phyloP scores from a whole-genome alignment of 1,140 invertebrate species.

The Panulirus ornatus region DNA sequence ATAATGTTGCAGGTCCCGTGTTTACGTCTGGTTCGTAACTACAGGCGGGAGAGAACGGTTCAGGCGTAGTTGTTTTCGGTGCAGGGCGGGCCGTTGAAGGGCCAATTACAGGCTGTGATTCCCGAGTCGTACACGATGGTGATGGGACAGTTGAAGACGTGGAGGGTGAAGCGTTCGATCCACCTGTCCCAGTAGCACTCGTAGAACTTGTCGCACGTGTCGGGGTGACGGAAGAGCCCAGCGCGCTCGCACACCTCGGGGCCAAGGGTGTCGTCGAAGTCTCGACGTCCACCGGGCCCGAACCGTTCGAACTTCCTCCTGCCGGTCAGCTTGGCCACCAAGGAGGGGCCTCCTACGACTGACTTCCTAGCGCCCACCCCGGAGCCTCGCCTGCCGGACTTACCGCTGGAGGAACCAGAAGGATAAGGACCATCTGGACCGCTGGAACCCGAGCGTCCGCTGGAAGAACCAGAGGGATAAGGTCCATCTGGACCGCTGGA shows the following conservation, averaged over 20 bases:
- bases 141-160: constrained; percentile 89
- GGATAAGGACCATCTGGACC: constrained; percentile 40
- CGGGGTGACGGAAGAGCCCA: constrained; percentile 90
- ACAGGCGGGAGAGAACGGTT: background rate
- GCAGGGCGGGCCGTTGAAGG: constrained; percentile 88
- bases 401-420: background rate
- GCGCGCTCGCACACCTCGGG: constrained; percentile 85
- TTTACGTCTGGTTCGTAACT: background rate
- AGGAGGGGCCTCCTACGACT: constrained; percentile 53
- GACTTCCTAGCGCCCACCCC: background rate
- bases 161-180: constrained; percentile 87
- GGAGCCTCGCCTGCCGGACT: background rate
- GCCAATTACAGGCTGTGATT: constrained; percentile 90
- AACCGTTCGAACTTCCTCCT: constrained; percentile 69
- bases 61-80: constrained; percentile 57
- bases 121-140: constrained; percentile 87
- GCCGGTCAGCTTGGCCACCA: constrained; percentile 64
- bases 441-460: background rate
- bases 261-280: constrained; percentile 80
- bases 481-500: constrained; percentile 42
- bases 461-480: background rate
- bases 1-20: background rate
- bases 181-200: constrained; percentile 90
- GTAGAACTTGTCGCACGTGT: constrained; percentile 91
- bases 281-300: constrained; percentile 75